phyloP scores from a whole-genome alignment of 2,888 invertebrate species.

The Diogma glabrata region DNA sequence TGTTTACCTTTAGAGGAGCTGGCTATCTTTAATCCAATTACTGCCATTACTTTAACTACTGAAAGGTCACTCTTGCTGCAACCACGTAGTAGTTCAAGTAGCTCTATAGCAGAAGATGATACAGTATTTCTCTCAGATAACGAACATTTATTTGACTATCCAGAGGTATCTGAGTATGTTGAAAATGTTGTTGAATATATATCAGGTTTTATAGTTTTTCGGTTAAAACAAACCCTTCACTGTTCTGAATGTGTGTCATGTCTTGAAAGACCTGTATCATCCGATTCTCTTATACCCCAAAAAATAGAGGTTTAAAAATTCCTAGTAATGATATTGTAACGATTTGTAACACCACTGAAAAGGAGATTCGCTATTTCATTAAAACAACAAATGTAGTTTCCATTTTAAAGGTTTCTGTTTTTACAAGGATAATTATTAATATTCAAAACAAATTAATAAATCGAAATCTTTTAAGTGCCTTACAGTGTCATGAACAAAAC shows the following conservation, averaged over 20 bases:
- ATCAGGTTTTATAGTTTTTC: not conserved
- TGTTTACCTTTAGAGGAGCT: not conserved
- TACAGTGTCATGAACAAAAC: constrained; percentile 1
- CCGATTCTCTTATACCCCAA: no score
- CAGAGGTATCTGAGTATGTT: not conserved
- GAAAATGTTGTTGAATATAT: constrained; percentile 4
- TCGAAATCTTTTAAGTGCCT: constrained; percentile 1
- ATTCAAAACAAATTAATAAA: not conserved
- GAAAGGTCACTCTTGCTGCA: not conserved
- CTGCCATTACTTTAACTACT: not conserved
- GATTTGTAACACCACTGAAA: no score
- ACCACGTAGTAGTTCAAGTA: not conserved
- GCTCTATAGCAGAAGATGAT: not conserved
- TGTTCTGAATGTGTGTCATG: no score
- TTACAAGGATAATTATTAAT: not conserved
- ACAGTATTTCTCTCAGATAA: not conserved
- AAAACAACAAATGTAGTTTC: no score
- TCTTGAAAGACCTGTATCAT: no score
- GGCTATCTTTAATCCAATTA: not conserved
- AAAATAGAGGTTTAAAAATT: no score
- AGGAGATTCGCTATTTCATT: no score
- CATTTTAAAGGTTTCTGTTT: not conserved
- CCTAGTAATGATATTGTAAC: no score
- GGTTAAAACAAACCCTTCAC: not conserved
- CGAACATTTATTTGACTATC: not conserved